Base-by-base conservation (phyloP, 2,888 invertebrate species). In the Parascotia fuliginaria region DNA sequence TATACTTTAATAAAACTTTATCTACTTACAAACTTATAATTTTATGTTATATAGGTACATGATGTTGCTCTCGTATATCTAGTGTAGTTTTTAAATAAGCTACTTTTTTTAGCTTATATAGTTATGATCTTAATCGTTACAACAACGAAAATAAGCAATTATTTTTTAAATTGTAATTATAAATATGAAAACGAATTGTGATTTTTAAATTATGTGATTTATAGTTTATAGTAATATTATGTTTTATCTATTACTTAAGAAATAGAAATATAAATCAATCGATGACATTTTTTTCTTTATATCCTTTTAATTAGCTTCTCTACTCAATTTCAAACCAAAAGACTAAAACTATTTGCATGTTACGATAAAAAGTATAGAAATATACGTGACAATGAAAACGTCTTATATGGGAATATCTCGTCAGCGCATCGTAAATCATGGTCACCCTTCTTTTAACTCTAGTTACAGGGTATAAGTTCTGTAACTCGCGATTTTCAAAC, bases 111-210 rank as follows among this genome's bases (percentile, higher is more conserved):
- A 48, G 47, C 47, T 48, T 48, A 48, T 42, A 48, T 48, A 48
- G 47, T 48, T 48, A 48, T 48, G 47, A 48, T 48, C 47, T 48
- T 48, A 48, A 48, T 48, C 47, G 47, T 48, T 48, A 48, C 47
- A 48, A 48, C 47, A 48, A 48, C 47, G 47, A 48, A 48, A 48
- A 48, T 48, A 48, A 48, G 47, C 47, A 48, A 48, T 48, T 48
- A 48, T 48, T 47, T 47, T 47, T 47, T 47, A 41, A 47, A 46
- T 46, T 40, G 39, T 46, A 46, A 40, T 40, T 46, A 40, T 47
- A 47, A 45, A 45, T 45, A 45, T 45, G 45, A 45, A 45, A 45
- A 45, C 45, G 45, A 45, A 45, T 45, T 45, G 45, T 45, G 45
- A 45, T 45, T 45, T 45, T 45, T 45, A 45, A 45, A 45, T 45